phyloP scores from a whole-genome alignment of 2,113 vertebrate species.

The Colinus virginianus region DNA sequence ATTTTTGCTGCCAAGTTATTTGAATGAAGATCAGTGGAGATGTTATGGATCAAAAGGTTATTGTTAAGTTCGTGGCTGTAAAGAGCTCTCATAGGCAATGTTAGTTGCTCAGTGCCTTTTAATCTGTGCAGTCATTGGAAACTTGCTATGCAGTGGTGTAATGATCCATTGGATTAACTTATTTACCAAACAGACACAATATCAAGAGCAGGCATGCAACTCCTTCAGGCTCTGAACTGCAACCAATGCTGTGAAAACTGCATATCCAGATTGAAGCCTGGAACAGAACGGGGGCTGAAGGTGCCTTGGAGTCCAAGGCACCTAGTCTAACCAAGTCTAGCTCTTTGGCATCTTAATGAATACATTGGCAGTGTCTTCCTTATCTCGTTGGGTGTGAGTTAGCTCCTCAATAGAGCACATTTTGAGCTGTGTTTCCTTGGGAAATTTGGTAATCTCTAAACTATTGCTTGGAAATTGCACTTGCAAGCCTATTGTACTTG shows the following conservation, averaged over 20 bases:
- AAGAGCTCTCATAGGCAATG: background rate
- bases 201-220: background rate
- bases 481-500: background rate
- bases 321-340: too few species aligned
- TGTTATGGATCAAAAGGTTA: background rate
- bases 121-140: background rate
- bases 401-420: background rate
- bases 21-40: background rate
- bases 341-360: background rate
- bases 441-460: background rate
- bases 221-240: slow-evolving; percentile 1
- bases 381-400: background rate
- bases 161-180: slow-evolving; percentile 12
- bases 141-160: background rate
- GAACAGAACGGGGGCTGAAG: background rate
- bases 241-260: background rate
- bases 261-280: background rate
- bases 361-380: background rate
- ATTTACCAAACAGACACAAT: background rate
- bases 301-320: background rate
- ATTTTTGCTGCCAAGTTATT: background rate
- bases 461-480: background rate
- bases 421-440: background rate
- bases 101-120: background rate
- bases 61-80: background rate